A percentile compares a stretch with the other conserved stretches of the same genome.
Evolutionary conservation across 2,888 invertebrate species (phyloP).

Genomic region (Meghimatium bilineatum): DNA sequence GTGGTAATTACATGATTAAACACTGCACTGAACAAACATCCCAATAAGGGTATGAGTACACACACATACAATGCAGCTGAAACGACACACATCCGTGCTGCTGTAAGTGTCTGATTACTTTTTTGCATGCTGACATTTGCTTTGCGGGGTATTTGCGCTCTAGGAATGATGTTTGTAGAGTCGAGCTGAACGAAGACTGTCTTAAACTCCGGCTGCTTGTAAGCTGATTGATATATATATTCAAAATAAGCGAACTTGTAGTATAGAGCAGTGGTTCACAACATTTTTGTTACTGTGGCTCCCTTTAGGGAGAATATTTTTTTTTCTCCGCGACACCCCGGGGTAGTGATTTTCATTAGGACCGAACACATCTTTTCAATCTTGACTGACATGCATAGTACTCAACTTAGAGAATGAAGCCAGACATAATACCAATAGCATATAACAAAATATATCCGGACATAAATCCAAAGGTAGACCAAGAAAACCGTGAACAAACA

Average conservation of each 20-base stretch:
- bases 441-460: too few species aligned
- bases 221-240: background rate
- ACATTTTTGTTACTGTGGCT: too few species aligned
- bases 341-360: too few species aligned
- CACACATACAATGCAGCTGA: background rate
- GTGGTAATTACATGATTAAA: slow-evolving; percentile 1
- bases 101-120: background rate
- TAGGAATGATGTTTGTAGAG: background rate
- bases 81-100: background rate
- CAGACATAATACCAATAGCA: too few species aligned
- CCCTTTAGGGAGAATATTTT: too few species aligned
- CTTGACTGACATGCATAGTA: too few species aligned
- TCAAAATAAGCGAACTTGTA: background rate
- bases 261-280: background rate
- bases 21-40: background rate
- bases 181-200: background rate
- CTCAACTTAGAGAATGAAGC: too few species aligned
- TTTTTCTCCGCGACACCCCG: too few species aligned
- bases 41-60: slow-evolving; percentile 6
- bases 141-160: background rate
- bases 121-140: background rate
- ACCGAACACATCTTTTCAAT: too few species aligned
- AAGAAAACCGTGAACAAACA: too few species aligned
- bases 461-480: too few species aligned
- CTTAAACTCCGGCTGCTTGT: background rate